Percentiles rank a stretch among this genome's conserved stretches.
These are phyloP conservation scores for Acomys russatus DNA, from an alignment of 2,797 vertebrate genomes.

Conservation along the genomic window DNA sequence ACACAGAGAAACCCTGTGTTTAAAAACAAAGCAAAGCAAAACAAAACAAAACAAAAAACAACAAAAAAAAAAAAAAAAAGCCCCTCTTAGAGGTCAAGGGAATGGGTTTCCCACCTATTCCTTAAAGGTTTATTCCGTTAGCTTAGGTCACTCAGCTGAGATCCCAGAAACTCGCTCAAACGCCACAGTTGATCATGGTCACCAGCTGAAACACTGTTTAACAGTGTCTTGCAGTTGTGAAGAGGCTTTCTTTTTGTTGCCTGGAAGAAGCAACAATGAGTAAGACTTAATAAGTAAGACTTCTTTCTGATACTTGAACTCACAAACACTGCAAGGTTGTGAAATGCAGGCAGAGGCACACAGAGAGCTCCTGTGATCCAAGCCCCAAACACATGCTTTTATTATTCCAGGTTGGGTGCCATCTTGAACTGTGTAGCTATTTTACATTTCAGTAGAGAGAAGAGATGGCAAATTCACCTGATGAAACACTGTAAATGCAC, in stretches of 20 bases:
- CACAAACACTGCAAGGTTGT: not conserved
- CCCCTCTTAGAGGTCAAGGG: not conserved
- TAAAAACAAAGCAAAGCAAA: too few species aligned
- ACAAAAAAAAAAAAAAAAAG: not conserved
- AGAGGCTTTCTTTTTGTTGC: not conserved
- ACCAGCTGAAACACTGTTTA: constrained; percentile 62
- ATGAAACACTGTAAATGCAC: not conserved
- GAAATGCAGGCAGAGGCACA: not conserved
- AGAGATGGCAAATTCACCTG: not conserved
- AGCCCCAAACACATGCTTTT: not conserved
- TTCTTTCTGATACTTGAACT: constrained; percentile 27
- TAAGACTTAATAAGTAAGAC: not conserved
- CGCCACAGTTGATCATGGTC: constrained; percentile 2
- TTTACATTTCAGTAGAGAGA: constrained; percentile 51
- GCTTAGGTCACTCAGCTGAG: not conserved
- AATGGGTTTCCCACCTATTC: not conserved
- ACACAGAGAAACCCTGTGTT: too few species aligned
- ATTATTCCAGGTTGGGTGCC: not conserved
- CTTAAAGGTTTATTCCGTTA: not conserved
- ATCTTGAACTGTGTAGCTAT: constrained; percentile 16
- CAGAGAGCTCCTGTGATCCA: not conserved
- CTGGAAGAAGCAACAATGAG: not conserved
- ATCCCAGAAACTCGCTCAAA: constrained; percentile 3
- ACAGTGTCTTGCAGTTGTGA: not conserved
- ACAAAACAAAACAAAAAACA: not conserved